Base-by-base conservation (phyloP, 2,113 vertebrate species). In the Solea senegalensis region DNA sequence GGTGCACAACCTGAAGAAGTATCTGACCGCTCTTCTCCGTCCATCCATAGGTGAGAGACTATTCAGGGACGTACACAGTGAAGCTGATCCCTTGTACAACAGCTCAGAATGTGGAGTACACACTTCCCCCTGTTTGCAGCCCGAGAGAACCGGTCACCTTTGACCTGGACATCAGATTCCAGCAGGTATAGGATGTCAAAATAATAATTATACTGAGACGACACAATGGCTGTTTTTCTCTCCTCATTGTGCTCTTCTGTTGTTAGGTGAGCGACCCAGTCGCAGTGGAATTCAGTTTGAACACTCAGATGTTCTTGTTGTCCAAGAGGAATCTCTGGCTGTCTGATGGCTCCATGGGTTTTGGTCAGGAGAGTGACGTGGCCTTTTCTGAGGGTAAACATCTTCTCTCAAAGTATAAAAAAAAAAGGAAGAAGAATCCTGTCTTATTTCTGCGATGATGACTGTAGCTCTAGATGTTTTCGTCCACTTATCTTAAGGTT, bases 41-140 rank as follows among this genome's bases (percentile, higher is more conserved):
- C 1, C 70, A n/a, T n/a, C n/a, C n/a, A n/a, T n/a, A 99, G 97
- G 95, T 98, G 7, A 94, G 96, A 39, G 97, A 99, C 91, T 99
- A 98, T 81, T 98, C 97, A 0, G 97, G 97, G 48, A 93, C 89
- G 0, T 99, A 96, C 82, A 95, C 90, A 0, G 91, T 99, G 56
- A 97, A 94, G 82, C 84, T 99, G 80, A 91, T 96, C 58, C 95
- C 97, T 1, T 99, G 97, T 55, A 94, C 94, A 14, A 88, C 95
- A 0, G 84, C 92, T 4, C 85, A 94, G 2, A 94, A 93, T n/a
- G 91, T 95, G 64, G 94, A 96, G 54, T 96, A 95, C 90, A 92
- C 77, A 5, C 63, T 96, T 7, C 96, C 96, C 0, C 89, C 95
- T 12, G 92, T 95, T 58, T 99, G 97, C 85, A 95, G 90, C 76